Base-by-base conservation (phyloP, 2,888 invertebrate species). In the Meiosimyza platycephala region DNA sequence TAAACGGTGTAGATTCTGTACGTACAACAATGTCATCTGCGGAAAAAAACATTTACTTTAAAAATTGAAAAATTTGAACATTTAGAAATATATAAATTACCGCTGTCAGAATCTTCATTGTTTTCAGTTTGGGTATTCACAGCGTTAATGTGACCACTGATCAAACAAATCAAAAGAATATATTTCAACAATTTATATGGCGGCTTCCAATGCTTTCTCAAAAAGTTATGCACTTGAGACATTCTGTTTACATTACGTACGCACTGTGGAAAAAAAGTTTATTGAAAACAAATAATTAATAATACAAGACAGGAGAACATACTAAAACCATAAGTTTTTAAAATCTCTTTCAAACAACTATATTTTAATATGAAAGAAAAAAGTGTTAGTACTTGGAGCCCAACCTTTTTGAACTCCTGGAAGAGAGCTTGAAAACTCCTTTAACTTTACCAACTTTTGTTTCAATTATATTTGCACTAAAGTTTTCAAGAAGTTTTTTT, bases 1-100 rank as follows among this genome's bases (percentile, higher is more conserved):
- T 78, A 55, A 80, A 80, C 3, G 75, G 60, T 6, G 80, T 78
- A 3, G 75, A 69, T 47, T 77, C 74, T 54, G 82, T 79, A 51
- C 71, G 67, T 9, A 84, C 68, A 33, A 78, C 62, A 9, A 79
- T 57, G 16, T 64, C 76, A n/a, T 69, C 79, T 76, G 54, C 18
- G 68, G 63, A 18, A 72, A 40, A n/a, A 57, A 12, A 65, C 2
- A 71, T 50, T 55, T 52, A 33, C 28, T 65, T 28, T 22, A 51
- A 40, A 33, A 13, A 66, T 7, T 15, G 28, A 22, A 9, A 9
- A 40, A 7, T 40, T n/a, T 40, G 6, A 40, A 40, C 6, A 40
- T 7, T 4, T 28, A 9, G 40, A 40, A 40, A 40, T 40, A 4
- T 40, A 1, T 40, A 40, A 40, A 40, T 40, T 59, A 74, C 74